Conservation (phyloP, 2,888 invertebrate species). For the Chorisops tibialis region DNA sequence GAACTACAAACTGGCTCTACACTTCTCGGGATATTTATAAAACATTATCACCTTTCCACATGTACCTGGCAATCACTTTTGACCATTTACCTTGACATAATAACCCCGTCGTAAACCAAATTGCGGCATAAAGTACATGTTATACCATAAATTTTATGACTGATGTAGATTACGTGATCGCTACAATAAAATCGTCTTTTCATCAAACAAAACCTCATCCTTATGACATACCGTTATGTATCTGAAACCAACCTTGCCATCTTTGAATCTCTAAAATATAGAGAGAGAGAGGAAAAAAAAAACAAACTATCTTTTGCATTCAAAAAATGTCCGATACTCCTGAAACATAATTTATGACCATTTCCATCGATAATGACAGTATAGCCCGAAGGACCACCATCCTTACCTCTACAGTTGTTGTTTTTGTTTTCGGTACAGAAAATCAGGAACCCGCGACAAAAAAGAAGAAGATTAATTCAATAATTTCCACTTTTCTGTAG, state of each 20-base stretch:
- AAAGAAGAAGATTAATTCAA: background rate
- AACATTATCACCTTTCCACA: background rate
- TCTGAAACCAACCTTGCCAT: no score
- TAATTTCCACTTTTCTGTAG: no score
- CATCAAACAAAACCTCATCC: no score
- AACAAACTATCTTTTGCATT: constrained; percentile 2
- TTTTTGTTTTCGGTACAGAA: background rate
- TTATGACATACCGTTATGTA: no score
- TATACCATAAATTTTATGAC: constrained; percentile 32
- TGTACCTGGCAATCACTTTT: background rate
- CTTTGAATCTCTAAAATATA: no score
- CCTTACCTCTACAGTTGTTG: background rate
- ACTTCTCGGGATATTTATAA: background rate
- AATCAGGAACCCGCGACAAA: background rate
- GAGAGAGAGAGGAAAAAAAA: no score
- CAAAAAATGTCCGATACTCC: background rate
- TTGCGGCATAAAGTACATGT: constrained; percentile 13
- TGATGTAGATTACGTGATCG: constrained; percentile 32
- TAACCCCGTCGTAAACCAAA: constrained; percentile 17
- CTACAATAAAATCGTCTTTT: constrained; percentile 28
- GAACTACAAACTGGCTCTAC: no score
- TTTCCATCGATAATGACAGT: constrained; percentile 51
- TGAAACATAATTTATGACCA: constrained; percentile 46
- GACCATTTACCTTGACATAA: constrained; percentile 18
- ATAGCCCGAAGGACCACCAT: constrained; percentile 11